A percentile compares a stretch with the other conserved stretches of the same genome.
These are phyloP conservation scores for Sebastes minor DNA, from an alignment of 2,797 vertebrate genomes.

Conservation along the genomic window DNA sequence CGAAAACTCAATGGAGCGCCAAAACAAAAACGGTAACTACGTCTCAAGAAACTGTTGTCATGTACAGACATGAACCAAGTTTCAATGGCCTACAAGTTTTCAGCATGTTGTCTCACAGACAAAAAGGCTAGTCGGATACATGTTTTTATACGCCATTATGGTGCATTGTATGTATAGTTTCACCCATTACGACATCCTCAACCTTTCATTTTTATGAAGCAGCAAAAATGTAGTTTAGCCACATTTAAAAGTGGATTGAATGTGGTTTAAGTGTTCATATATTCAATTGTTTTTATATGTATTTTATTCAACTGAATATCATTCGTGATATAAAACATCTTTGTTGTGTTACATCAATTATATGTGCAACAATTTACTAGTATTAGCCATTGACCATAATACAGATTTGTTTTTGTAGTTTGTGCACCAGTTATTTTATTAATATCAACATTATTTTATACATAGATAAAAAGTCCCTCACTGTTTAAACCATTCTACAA, in stretches of 20 bases:
- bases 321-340: conserved; percentile 23
- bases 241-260: conserved; percentile 27
- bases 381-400: conserved; percentile 4
- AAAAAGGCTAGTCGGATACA: background rate
- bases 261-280: conserved; percentile 19
- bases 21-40: background rate
- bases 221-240: conserved; percentile 2
- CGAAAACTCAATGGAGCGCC: background rate
- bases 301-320: conserved; percentile 20
- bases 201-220: background rate
- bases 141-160: conserved; percentile 1
- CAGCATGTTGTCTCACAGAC: conserved; percentile 2
- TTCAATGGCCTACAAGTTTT: background rate
- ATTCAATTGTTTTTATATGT: conserved; percentile 7
- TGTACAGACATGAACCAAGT: background rate
- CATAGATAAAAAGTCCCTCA: conserved; percentile 28
- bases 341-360: conserved; percentile 4
- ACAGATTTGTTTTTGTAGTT: conserved; percentile 1
- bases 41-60: conserved; percentile 2
- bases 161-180: conserved; percentile 6
- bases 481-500: background rate
- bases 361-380: background rate
- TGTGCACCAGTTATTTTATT: conserved; percentile 39
- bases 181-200: background rate
- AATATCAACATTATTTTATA: conserved; percentile 8